Evolutionary conservation across 35 echinoderm and acorn worm genomes (phyloP).

Genomic region (Diadema setosum): DNA sequence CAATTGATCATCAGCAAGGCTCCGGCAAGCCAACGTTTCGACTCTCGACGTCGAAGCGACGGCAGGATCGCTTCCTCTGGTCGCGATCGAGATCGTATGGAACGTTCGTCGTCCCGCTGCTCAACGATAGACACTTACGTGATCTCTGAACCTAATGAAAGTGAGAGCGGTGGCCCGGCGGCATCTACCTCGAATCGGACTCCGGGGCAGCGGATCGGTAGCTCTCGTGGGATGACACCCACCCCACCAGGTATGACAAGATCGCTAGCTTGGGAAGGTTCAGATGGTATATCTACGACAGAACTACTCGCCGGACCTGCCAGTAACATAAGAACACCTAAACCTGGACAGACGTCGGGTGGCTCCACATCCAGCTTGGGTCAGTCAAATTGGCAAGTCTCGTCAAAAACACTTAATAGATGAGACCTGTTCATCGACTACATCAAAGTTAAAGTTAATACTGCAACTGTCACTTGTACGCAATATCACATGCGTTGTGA

Average conservation of each 20-base stretch:
- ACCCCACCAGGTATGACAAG: background rate
- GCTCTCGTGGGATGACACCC: background rate
- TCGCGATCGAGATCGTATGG: background rate
- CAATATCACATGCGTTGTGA: no score
- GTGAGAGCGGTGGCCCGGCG: background rate
- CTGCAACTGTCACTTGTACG: no score
- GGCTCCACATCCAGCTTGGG: no score
- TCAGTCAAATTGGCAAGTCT: slow-evolving; percentile 28
- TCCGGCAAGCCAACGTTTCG: background rate
- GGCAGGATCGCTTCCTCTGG: background rate
- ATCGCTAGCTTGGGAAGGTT: slow-evolving; percentile 48
- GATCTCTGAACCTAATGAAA: slow-evolving; percentile 38
- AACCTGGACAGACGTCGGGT: background rate
- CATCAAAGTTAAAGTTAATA: no score
- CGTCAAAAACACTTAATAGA: slow-evolving; percentile 26
- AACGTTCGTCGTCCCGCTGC: slow-evolving; percentile 51
- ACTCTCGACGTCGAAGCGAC: background rate
- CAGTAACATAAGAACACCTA: slow-evolving; percentile 35
- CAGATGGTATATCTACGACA: slow-evolving; percentile 23
- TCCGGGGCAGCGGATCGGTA: background rate
- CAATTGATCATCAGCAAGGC: slow-evolving; percentile 5
- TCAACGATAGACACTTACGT: slow-evolving; percentile 89
- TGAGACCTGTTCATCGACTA: no score
- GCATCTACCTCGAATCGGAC: background rate
- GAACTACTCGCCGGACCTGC: slow-evolving; percentile 40